A percentile compares a stretch with the other conserved stretches of the same genome.
Conservation (phyloP, 2,113 vertebrate genomes). For the Pseudorectes ferrugineus region DNA sequence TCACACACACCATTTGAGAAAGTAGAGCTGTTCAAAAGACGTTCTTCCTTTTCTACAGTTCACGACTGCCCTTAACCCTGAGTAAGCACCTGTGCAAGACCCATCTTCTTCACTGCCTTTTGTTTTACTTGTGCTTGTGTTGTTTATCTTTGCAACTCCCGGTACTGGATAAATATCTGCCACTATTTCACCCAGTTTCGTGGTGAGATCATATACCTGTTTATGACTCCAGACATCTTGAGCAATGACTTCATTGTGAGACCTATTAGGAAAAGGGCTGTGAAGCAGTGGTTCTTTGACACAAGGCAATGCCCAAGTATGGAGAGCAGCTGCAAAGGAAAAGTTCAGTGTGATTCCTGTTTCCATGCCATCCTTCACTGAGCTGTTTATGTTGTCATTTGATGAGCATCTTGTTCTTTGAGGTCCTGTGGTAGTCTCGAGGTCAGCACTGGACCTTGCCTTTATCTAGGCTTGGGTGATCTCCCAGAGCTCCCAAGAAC, state of each 20-base stretch:
- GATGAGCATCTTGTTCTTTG: neutral
- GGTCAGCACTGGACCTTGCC: neutral
- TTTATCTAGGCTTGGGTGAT: neutral
- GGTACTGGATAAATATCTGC: neutral
- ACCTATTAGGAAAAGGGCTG: neutral
- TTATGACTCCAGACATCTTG: neutral
- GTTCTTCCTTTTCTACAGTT: neutral
- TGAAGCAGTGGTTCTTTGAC: neutral
- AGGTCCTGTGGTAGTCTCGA: neutral
- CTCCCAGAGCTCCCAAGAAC: neutral
- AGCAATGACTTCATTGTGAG: neutral
- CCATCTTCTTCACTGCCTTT: neutral
- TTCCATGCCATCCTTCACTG: neutral
- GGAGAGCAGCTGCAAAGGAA: neutral
- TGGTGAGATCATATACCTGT: neutral
- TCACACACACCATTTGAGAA: neutral
- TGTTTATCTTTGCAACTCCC: neutral
- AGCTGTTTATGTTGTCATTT: neutral
- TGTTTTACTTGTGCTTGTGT: neutral
- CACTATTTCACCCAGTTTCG: rapidly evolving
- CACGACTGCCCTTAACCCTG: neutral
- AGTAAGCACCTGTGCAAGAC: neutral
- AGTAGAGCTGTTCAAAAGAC: neutral
- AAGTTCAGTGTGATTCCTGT: neutral
- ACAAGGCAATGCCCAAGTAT: neutral